Percentiles rank a stretch among this genome's conserved stretches.
Conservation (phyloP, 53 echinoderm and acorn worm species). For the Henricia sp. region DNA sequence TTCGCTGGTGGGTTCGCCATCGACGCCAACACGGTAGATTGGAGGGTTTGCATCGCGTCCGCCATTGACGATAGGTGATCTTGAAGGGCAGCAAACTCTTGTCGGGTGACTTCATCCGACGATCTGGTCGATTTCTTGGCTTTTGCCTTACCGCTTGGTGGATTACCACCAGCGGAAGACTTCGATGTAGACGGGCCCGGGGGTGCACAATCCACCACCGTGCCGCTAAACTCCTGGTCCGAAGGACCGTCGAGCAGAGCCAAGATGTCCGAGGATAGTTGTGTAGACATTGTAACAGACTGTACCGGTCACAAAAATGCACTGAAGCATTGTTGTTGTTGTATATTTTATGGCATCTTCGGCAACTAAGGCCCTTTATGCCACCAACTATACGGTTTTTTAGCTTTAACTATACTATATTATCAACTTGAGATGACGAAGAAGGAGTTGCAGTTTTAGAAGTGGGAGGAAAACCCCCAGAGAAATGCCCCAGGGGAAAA, state of each 20-base stretch:
- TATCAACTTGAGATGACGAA: too few relatives aligned
- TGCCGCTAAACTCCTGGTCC: not conserved
- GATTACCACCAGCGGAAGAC: too few relatives aligned
- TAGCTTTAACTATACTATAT: too few relatives aligned
- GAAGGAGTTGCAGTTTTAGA: too few relatives aligned
- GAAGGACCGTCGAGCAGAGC: not conserved
- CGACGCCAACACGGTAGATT: not conserved
- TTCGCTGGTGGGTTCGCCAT: not conserved
- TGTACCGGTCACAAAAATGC: conserved; percentile 21
- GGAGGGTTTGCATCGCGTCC: not conserved
- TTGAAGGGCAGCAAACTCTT: not conserved
- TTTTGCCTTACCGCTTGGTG: not conserved
- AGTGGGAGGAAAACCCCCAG: too few relatives aligned
- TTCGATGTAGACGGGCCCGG: too few relatives aligned
- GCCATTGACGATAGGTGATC: too few relatives aligned
- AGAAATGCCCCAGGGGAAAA: too few relatives aligned
- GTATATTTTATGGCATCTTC: too few relatives aligned
- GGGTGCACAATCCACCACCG: not conserved
- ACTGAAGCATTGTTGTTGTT: too few relatives aligned
- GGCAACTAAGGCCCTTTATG: too few relatives aligned
- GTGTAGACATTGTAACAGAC: not conserved
- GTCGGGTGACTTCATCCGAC: not conserved
- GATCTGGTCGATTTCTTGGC: not conserved
- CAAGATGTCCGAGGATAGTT: not conserved
- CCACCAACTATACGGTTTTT: too few relatives aligned